A percentile compares a stretch with the other conserved stretches of the same genome.
These are phyloP conservation scores for Epirrhoe alternata DNA, from an alignment of 2,888 invertebrate genomes.

Conservation along the genomic window DNA sequence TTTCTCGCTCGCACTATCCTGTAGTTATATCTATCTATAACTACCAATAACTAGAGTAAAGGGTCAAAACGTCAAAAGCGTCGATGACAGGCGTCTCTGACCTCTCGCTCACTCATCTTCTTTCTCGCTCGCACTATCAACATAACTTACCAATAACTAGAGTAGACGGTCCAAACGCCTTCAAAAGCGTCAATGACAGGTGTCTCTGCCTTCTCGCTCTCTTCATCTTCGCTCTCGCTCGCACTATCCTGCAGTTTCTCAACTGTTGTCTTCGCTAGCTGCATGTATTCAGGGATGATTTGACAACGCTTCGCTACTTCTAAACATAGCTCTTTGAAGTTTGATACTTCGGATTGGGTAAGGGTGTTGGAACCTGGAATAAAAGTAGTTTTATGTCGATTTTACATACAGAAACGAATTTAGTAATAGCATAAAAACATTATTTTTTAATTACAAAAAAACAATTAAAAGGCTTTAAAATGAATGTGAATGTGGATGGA, in stretches of 20 bases:
- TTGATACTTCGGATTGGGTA: constrained; percentile 65
- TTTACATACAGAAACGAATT: too few relatives aligned
- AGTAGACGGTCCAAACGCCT: constrained; percentile 72
- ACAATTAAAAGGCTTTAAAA: too few relatives aligned
- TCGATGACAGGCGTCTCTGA: too few relatives aligned
- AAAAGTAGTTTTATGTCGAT: background rate
- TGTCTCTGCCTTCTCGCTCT: constrained; percentile 44
- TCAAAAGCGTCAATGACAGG: constrained; percentile 72
- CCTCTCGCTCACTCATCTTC: too few relatives aligned
- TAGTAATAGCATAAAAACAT: too few relatives aligned
- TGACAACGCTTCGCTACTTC: constrained; percentile 74
- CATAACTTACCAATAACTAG: constrained; percentile 72
- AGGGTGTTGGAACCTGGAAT: constrained; percentile 63
- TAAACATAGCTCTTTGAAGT: constrained; percentile 72
- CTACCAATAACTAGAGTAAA: too few relatives aligned
- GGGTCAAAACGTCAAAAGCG: too few relatives aligned
- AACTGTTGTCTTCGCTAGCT: constrained; percentile 70
- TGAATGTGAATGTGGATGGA: too few relatives aligned
- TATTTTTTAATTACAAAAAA: too few relatives aligned
- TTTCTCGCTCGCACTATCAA: too few relatives aligned
- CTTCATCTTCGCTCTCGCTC: constrained; percentile 44
- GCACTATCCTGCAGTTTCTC: constrained; percentile 54
- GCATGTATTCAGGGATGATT: constrained; percentile 80
- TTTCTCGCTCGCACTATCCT: too few relatives aligned
- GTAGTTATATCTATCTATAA: too few relatives aligned